Evolutionary conservation across 2,888 invertebrate genomes (phyloP), one percentile per base, ranked within the genome.

Genomic region (Dasysyrphus albostriatus): DNA sequence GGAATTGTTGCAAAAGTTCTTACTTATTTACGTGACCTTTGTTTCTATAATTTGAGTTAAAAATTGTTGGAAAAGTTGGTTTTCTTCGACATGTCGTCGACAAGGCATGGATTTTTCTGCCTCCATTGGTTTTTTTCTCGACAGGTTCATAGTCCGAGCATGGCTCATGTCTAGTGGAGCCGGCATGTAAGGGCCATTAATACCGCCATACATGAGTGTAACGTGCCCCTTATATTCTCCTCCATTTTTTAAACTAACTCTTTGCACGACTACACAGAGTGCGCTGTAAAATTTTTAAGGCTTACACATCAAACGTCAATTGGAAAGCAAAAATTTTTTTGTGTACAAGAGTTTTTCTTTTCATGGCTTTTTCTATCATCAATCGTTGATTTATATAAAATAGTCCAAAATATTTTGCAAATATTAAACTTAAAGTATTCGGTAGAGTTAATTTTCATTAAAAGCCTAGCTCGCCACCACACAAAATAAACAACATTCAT

Each of bases 291-390:
- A 0, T 16, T 49, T 49, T 34, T 32, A n/a, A n/a, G n/a, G n/a
- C n/a, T 12, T 6, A 14, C n/a, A 10, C 32, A 9, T 12, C 12
- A 34, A 82, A 87, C 74, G 85, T 87, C 85, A 32, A 32, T 2
- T 5, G 32, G 82, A 78, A 87, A 78, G 69, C 59, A 51, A 19
- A 16, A n/a, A 16, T 70, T 10, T 3, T 37, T 75, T 82, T 87
- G 85, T 87, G 78, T 87, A 87, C 85, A 87, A 82, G 16, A 24
- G 24, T 63, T 74, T 78, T 70, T 42, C 39, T 56, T 32, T 73
- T 73, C 49, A 37, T 49, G 37, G 44, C 42, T n/a, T 73, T 80
- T 73, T 56, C 12, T 42, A 44, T 9, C 49, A 37, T 49, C 34
- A 49, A 19, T 19, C 10, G 49, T 14, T 8, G 5, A 49, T 61